phyloP scores from a whole-genome alignment of 2,888 invertebrate genomes.

The Conistra vaccinii region DNA sequence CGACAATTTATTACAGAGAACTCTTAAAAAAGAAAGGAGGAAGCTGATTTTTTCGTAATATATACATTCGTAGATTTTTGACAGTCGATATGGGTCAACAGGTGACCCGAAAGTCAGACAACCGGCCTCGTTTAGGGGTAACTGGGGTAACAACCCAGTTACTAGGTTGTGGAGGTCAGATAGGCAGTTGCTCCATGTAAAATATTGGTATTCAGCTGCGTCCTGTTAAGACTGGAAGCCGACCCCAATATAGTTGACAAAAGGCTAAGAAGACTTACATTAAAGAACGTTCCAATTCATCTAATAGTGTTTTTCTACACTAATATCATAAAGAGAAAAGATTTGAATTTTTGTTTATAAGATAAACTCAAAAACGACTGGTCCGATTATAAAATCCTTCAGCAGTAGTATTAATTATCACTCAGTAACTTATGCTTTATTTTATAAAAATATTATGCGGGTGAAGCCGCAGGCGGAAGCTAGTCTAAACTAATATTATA shows the following conservation, averaged over 20 bases:
- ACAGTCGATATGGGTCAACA: background rate
- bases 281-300: background rate
- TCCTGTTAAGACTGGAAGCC: background rate
- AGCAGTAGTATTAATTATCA: no score
- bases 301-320: background rate
- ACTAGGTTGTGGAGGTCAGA: background rate
- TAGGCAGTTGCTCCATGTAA: background rate
- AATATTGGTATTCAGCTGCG: background rate
- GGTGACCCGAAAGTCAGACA: background rate
- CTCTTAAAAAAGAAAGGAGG: background rate
- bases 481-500: no score
- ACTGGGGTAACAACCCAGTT: no score
- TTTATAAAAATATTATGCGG: no score
- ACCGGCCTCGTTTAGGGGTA: background rate
- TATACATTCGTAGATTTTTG: background rate
- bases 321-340: no score
- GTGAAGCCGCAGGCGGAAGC: no score
- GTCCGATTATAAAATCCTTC: no score
- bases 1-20: background rate
- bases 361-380: no score
- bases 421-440: no score
- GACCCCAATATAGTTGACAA: background rate
- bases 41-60: background rate
- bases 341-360: no score
- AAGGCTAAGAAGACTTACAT: background rate